Base-by-base conservation (phyloP, 2,797 vertebrate species). In the Tinamus major region DNA sequence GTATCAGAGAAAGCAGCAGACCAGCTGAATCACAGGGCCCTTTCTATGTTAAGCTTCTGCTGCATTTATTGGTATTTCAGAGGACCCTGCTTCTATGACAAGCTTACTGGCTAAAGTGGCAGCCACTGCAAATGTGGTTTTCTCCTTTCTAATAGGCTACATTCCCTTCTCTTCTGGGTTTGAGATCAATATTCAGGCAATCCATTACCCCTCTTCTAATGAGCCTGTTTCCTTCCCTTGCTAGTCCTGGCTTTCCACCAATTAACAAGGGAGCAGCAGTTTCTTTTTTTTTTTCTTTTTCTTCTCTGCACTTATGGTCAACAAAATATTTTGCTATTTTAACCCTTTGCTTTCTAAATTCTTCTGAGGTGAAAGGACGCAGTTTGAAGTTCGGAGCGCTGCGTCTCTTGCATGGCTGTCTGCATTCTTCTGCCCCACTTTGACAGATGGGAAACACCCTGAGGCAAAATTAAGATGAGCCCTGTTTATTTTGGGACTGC, bases 401-500 rank as follows among this genome's bases (percentile, higher is more conserved):
- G 37, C 26, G 49, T 55, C 72, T 84, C 77, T 4, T 2, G 69
- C 0, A 0, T 1, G 4, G 35, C 68, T 65, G n/a, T 15, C 65
- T 85, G 46, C 1, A 0, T 63, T 88, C 55, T 84, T 48, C 86
- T 63, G 55, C 65, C 87, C 72, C n/a, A 12, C 70, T 89, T 46
- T 49, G 37, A 86, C 55, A 72, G 63, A 87, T 42, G 44, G 76
- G 72, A 94, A 95, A 93, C 59, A 92, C 65, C 93, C 96, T 35
- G 55, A 71, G 87, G 90, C 89, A 64, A 95, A 67, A 65, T 29
- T 91, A 64, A 85, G 92, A 95, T 68, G 86, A 90, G 51, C 20
- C 51, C n/a, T 88, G 85, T 75, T 93, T 85, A 49, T 79, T 89
- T 85, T 75, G n/a, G 69, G 92, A 77, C 63, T 65, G 31, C 33